Percentiles rank a stretch among this genome's conserved stretches.
Evolutionary conservation across 2,888 invertebrate species (phyloP).

Genomic region (Gnatocerus cornutus): DNA sequence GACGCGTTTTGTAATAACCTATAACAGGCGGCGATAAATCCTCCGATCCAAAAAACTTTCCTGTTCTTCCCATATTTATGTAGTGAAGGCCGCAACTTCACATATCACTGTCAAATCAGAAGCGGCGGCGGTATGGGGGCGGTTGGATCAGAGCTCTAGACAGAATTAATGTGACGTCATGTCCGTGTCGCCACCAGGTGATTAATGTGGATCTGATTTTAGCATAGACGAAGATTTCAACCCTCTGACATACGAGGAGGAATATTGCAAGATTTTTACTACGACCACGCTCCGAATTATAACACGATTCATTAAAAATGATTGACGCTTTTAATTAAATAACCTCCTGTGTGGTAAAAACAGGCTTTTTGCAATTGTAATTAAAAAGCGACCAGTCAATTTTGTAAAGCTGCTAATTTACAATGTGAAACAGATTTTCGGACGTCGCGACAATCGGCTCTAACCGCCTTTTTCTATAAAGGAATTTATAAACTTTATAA

Average conservation of each 20-base stretch:
- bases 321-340: slow-evolving; percentile 40
- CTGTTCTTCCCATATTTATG: slow-evolving; percentile 17
- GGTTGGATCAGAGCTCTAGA: slow-evolving; percentile 49
- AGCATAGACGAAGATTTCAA: slow-evolving; percentile 47
- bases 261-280: slow-evolving; percentile 33
- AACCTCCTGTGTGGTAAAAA: slow-evolving; percentile 33
- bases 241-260: slow-evolving; percentile 27
- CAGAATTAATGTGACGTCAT: slow-evolving; percentile 63
- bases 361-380: slow-evolving; percentile 13
- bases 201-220: slow-evolving; percentile 64
- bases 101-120: slow-evolving; percentile 42
- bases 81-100: slow-evolving; percentile 27
- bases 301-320: slow-evolving; percentile 30
- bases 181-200: slow-evolving; percentile 66
- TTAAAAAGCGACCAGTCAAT: slow-evolving; percentile 35
- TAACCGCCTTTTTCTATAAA: too few species aligned
- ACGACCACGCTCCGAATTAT: slow-evolving; percentile 20
- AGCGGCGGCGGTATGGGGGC: slow-evolving; percentile 24
- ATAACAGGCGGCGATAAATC: too few species aligned
- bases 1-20: too few species aligned
- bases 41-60: too few species aligned
- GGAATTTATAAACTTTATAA: slow-evolving; percentile 29
- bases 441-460: too few species aligned
- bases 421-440: too few species aligned
- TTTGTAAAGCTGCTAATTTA: slow-evolving; percentile 16